These are phyloP conservation scores for Bellardia bayeri DNA, from an alignment of 2,888 invertebrate genomes.

Conservation along the genomic window DNA sequence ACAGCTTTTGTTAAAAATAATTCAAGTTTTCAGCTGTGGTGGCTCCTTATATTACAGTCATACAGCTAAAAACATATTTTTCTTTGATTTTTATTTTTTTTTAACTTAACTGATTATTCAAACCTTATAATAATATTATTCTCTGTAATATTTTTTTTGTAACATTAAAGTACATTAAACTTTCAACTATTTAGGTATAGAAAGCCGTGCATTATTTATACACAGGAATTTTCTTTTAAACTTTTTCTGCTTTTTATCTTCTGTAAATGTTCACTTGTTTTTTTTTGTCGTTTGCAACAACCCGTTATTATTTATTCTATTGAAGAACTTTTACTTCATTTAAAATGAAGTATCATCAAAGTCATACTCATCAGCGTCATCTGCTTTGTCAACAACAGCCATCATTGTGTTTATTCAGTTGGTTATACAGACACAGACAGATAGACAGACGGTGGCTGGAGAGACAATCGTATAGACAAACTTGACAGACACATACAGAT, in stretches of 20 bases:
- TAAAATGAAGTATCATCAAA: constrained; percentile 61
- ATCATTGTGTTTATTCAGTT: constrained; percentile 34
- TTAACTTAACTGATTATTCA: not conserved
- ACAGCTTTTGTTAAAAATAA: no score
- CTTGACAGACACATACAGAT: not conserved
- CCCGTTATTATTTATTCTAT: constrained; percentile 40
- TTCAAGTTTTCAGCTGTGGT: no score
- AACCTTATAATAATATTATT: not conserved
- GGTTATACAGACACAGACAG: not conserved
- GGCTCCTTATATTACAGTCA: no score
- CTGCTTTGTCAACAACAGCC: constrained; percentile 44
- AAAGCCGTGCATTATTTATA: not conserved
- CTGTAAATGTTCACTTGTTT: constrained; percentile 23
- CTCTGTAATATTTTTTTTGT: not conserved
- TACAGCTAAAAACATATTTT: no score
- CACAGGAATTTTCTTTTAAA: not conserved
- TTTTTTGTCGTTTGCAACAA: not conserved
- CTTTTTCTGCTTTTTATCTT: not conserved
- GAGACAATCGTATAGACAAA: not conserved
- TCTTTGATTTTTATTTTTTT: not conserved
- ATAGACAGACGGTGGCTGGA: not conserved
- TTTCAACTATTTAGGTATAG: not conserved
- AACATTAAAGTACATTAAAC: constrained; percentile 32
- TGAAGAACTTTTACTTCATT: constrained; percentile 61
- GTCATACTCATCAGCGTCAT: constrained; percentile 47